Evolutionary conservation across 2,888 invertebrate genomes (phyloP), one percentile per base, ranked within the genome.

Genomic region (Dioctria linearis): DNA sequence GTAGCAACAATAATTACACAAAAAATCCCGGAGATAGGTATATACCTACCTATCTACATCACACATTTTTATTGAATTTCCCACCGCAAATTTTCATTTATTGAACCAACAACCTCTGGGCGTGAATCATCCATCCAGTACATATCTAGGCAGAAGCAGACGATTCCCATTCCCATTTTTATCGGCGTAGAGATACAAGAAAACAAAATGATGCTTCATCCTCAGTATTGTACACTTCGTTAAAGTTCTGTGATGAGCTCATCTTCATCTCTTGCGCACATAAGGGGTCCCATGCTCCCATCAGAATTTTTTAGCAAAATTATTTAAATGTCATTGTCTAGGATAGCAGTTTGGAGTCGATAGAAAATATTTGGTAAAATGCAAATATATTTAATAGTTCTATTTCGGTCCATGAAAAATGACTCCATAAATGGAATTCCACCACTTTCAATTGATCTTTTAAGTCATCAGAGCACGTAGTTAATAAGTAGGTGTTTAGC

Each of bases 101-200:
- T 51, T 51, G 51, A 69, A 69, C 69, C 69, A 69, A 69, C 69
- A 69, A 46, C 49, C 51, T 69, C 69, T 9, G 39, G 51, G 51
- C 13, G 25, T 69, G 69, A 69, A 54, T 69, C 69, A 69, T 9
- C 13, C 46, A 43, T 9, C 13, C 46, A 43, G 25, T 42, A 42
- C 66, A 43, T 49, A 69, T 54, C 54, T 8, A 54, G 54, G 54
- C 54, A 54, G 54, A 54, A n/a, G 54, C 54, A 54, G 54, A 54
- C 54, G 11, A 54, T 54, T 54, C 54, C 49, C 49, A 46, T 46
- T 46, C 49, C 54, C 54, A 54, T n/a, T 54, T 1, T 25, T 25
- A 6, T 54, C 6, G 6, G n/a, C 54, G n/a, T 54, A 54, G 54
- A 54, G 54, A 54, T 54, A 54, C 54, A 54, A 54, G 54, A 11